Base-by-base conservation (phyloP, 2,113 vertebrate species). In the Phodopus roborovskii region DNA sequence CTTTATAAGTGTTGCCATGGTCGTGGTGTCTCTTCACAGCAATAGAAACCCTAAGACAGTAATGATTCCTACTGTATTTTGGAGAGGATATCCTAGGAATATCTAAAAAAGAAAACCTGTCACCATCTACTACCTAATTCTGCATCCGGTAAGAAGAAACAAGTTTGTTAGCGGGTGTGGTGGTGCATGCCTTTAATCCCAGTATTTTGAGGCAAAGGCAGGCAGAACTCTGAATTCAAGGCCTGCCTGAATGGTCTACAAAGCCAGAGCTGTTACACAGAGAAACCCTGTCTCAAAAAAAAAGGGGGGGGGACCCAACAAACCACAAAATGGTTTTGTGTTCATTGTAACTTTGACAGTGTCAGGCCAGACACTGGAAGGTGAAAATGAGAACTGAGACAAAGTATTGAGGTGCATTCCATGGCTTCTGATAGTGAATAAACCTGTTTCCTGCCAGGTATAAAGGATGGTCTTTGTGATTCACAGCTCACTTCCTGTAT, bases 321-420 rank as follows among this genome's bases (percentile, higher is more conserved):
- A 70, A 70, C 7, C 68, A 71, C 70, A 36, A 71, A 78, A 42
- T 13, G 2, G 5, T 62, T 92, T 50, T 19, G 3, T 84, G 26
- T 56, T 20, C 66, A 45, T 30, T 58, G 1, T 77, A 36, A 81
- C 74, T 78, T 60, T 85, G 79, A 75, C 50, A 50, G 66, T 86
- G 68, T 39, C 78, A 94, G 4, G 8, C 26, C 48, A 53, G 58
- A 56, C 78, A 48, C 78, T 88, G 87, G 62, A 78, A 56, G 24
- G 77, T 94, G 82, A 79, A 77, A 74, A 79, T 91, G 91, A 85
- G 56, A 81, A 33, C 58, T 88, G 62, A 88, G 13, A 74, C 19
- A 6, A 7, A 73, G 11, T 68, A 16, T 92, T 79, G 16, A 94
- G 22, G n/a, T 56, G 1, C 60, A 53, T 84, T 50, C 28, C 2